Base-by-base conservation (phyloP, 2,797 vertebrate species). In the Lutjanus campechanus region DNA sequence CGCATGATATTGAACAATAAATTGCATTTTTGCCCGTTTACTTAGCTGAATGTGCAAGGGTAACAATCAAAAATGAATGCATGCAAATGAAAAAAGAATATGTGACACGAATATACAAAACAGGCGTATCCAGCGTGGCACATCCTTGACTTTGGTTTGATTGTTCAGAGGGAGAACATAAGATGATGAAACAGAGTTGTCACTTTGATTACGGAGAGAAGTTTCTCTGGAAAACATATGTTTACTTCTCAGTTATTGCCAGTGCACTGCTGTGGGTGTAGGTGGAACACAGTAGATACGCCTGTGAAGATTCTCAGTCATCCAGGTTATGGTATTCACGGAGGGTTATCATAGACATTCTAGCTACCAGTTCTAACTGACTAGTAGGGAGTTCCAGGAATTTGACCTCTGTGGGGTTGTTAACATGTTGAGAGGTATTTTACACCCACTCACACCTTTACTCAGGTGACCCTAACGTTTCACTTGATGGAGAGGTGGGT, bases 1-100 rank as follows among this genome's bases (percentile, higher is more conserved):
- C 85, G 81, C 62, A 76, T 92, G 93, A 90, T 92, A 92, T 93
- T 92, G 93, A 82, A 89, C 87, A 88, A 91, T 88, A 87, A 90
- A 91, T 73, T 84, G 74, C 62, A 64, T 89, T 90, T 90, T 85
- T 79, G 69, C 49, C 61, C 25, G 62, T 91, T 91, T 84, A 77
- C 50, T 61, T 65, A 74, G 76, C 58, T 77, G 87, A 73, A 61
- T 76, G 66, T 44, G 60, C 69, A 16, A 71, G 72, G 66, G 59
- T 4, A 74, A 83, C 69, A 79, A 88, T 88, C 54, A 50, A 46
- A 80, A 64, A 29, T 82, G 51, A 77, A 79, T 60, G 67, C 63
- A 73, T 65, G 69, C 71, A 73, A 77, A 92, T 75, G 50, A 68
- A 85, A 85, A 74, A 68, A 50, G 43, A 82, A 60, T 69, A 60